Evolutionary conservation across 2,888 invertebrate species (phyloP), one percentile per base, ranked within the genome.

Genomic region (Galeruca laticollis): DNA sequence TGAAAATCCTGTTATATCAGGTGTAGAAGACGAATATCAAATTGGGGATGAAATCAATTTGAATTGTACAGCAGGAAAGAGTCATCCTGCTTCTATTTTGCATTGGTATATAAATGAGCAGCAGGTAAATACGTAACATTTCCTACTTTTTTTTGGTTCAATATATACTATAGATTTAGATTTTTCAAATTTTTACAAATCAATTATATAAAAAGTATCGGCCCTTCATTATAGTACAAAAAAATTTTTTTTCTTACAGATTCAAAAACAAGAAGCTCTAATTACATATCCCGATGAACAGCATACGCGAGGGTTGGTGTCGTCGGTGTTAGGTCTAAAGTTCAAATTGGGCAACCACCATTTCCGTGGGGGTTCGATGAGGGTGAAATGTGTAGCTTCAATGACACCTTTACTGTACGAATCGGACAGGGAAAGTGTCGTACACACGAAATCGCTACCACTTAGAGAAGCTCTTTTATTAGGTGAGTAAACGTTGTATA

Each of bases 51-150:
- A 89, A 73, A 87, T 93, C 78, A 91, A 90, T 83, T 85, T 93
- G 74, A 93, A 93, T 84, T 93, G 93, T 85, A 92, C 93, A 37
- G 93, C 93, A 47, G 92, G 92, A 54, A 89, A 91, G 82, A 93
- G 93, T 72, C 91, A 91, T 84, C 93, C 93, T 33, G 92, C 92
- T 31, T 92, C 93, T 18, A 87, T 90, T 73, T 88, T 93, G 21
- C 91, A 91, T 81, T 93, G 93, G 93, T 92, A 91, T 85, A 92
- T 93, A 81, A 93, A 93, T 82, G 93, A 93, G 78, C 89, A 92
- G 84, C 89, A 91, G 90, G 93, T 92, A 73, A 20, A 52, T 70
- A 26, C 18, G 9, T 57, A 10, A 37, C 33, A 59, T n/a, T 2
- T 18, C 18, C 33, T 18, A 11, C 31, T 21, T 21, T n/a, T 11